Base-by-base conservation (phyloP, 1,140 invertebrate genomes). In the Philopotamus ludificatus region DNA sequence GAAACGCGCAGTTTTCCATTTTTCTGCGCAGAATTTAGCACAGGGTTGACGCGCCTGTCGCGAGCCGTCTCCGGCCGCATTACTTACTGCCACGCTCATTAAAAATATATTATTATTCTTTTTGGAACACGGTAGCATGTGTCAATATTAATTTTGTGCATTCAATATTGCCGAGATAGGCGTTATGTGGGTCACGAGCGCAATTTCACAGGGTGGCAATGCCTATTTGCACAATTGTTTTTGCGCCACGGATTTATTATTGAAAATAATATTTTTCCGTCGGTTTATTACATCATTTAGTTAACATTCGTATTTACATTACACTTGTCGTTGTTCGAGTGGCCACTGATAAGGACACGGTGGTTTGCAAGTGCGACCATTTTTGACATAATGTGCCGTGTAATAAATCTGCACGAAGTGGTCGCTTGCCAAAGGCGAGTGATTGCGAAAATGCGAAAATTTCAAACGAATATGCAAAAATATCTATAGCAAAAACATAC, bases 281-380 rank as follows among this genome's bases (percentile, higher is more conserved):
- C 57, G n/a, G n/a, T 68, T 66, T 70, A 66, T 70, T 70, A 57
- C 60, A 47, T 58, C 63, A 66, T 69, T 65, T 69, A 63, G 67
- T 66, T 57, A 45, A 55, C 67, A 53, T 55, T 66, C 59, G 60
- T 70, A 70, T 70, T 70, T 70, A 65, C 67, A 70, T 70, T 70
- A 66, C 67, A 70, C 67, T 70, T 70, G 67, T 70, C 64, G 64
- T 70, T 60, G 55, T 54, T 70, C 67, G 63, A 70, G 67, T 70
- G 50, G 59, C 49, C 44, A 57, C 63, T 66, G 67, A 70, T 70
- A 70, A 70, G 58, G 63, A 51, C 53, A 57, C 47, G 20, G 60
- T 61, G 54, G 34, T 63, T 59, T 51, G 58, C 65, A 67, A 57
- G 28, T 67, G 65, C 59, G 57, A 55, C 18, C 65, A 62, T 34